Conservation (phyloP, 64 coral and sea anemone species). For the Acropora tenuis region DNA sequence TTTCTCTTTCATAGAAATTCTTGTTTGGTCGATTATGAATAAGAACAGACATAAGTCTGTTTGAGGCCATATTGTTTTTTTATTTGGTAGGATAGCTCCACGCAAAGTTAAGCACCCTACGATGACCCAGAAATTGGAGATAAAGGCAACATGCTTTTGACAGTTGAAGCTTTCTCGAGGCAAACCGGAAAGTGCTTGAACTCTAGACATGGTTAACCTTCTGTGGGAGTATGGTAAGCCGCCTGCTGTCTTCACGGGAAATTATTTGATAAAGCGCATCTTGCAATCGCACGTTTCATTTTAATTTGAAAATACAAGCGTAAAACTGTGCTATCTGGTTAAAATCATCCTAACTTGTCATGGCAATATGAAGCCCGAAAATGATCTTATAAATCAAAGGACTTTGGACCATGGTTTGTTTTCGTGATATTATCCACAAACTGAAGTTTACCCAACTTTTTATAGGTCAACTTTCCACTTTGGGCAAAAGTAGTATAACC, state of each 20-base stretch:
- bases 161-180: background rate
- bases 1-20: background rate
- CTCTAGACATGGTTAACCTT: background rate
- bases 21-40: background rate
- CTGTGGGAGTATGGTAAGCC: background rate
- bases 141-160: background rate
- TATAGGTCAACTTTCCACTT: background rate
- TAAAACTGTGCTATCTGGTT: background rate
- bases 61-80: too few relatives aligned
- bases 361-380: background rate
- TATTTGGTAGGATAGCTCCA: background rate
- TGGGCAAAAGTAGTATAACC: background rate
- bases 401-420: background rate
- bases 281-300: background rate
- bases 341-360: background rate
- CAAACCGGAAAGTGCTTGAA: conserved; percentile 22
- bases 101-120: background rate
- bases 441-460: background rate
- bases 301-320: background rate
- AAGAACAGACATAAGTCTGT: too few relatives aligned
- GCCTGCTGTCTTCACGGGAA: background rate
- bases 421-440: background rate
- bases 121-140: background rate
- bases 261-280: background rate
- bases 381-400: background rate